Conservation (phyloP, 2,888 invertebrate genomes). For the Orthosia gothica region DNA sequence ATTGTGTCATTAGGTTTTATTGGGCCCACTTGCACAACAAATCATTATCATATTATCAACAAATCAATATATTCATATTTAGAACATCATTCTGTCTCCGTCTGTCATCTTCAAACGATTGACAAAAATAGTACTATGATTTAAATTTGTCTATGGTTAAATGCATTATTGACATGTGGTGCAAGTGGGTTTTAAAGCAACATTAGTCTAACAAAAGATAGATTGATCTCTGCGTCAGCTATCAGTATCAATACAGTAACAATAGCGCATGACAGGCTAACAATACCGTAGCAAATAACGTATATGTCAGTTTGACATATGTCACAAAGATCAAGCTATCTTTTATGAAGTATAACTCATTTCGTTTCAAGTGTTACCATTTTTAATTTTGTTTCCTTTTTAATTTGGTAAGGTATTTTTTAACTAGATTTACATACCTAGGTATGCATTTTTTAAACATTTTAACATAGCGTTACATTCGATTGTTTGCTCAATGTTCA, state of each 20-base stretch:
- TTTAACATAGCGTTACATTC: slow-evolving; percentile 15
- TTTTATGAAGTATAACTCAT: no score
- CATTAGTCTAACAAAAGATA: no score
- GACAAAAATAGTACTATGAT: neutral
- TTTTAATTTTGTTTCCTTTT: neutral
- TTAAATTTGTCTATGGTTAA: neutral
- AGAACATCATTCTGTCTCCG: neutral
- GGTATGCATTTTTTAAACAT: slow-evolving; percentile 3
- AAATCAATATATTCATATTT: neutral
- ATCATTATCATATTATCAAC: no score
- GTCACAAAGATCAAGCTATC: no score
- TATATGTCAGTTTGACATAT: no score
- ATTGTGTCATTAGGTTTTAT: slow-evolving; percentile 3
- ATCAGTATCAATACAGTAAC: no score
- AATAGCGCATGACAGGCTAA: no score
- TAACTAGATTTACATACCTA: slow-evolving; percentile 24
- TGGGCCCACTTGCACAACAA: neutral
- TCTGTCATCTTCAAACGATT: neutral
- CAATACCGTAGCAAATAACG: no score
- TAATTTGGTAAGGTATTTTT: neutral
- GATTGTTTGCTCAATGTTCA: slow-evolving; percentile 19
- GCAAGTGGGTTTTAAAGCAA: neutral
- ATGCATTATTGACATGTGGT: neutral
- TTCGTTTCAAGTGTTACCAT: slow-evolving; percentile 28
- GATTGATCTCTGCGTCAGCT: no score